Conservation (phyloP, 2,888 invertebrate genomes). For the Drosophila fulvimacula region DNA sequence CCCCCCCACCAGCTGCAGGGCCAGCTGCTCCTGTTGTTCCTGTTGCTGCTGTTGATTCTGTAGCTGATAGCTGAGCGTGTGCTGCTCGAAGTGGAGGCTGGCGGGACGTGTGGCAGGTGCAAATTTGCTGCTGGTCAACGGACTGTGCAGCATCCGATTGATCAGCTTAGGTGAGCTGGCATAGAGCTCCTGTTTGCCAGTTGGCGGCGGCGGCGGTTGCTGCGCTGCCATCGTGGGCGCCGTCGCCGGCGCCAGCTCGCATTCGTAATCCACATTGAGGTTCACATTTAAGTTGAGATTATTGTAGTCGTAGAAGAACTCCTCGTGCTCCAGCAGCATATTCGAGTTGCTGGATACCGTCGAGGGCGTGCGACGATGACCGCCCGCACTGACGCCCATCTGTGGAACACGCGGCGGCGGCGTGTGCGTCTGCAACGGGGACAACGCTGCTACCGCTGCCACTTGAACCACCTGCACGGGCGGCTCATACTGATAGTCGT, state of each 20-base stretch:
- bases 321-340: conserved; percentile 84
- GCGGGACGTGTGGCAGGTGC: conserved; percentile 81
- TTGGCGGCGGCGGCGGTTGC: conserved; percentile 49
- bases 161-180: conserved; percentile 78
- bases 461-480: conserved; percentile 24
- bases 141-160: conserved; percentile 76
- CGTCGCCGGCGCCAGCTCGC: conserved; percentile 18
- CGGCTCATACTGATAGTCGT: conserved; percentile 82
- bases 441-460: conserved; percentile 51
- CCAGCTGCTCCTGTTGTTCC: not conserved
- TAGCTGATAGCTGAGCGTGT: conserved; percentile 51
- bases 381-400: conserved; percentile 84
- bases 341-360: conserved; percentile 88
- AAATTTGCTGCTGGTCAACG: conserved; percentile 70
- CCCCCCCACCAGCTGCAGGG: conserved; percentile 7
- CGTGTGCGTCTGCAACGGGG: conserved; percentile 71
- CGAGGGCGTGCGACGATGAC: conserved; percentile 91
- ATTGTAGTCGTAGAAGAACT: conserved; percentile 81
- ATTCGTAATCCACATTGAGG: conserved; percentile 54
- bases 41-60: conserved; percentile 9
- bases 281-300: conserved; percentile 71
- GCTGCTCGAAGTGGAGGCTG: conserved; percentile 85
- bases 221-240: not conserved
- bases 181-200: conserved; percentile 79
- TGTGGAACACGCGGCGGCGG: conserved; percentile 84